phyloP scores from a whole-genome alignment of 2,113 vertebrate genomes.

The Ceyx cyanopectus region DNA sequence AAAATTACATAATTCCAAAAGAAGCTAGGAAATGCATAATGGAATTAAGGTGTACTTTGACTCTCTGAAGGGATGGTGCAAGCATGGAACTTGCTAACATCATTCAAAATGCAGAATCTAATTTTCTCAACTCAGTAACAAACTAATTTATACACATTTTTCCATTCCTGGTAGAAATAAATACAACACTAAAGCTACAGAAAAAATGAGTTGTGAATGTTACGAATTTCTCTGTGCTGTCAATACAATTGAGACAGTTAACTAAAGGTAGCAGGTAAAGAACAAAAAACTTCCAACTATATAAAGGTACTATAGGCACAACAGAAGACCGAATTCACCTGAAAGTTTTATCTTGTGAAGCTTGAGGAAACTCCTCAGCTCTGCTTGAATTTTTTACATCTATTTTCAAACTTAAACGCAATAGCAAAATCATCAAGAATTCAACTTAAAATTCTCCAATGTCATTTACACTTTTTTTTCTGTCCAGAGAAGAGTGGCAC shows the following conservation, averaged over 20 bases:
- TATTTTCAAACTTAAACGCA: neutral
- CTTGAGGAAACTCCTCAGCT: neutral
- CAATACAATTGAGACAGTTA: neutral
- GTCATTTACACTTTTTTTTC: neutral
- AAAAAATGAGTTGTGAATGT: neutral
- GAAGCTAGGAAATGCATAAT: neutral
- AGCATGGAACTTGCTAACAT: neutral
- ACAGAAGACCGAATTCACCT: neutral
- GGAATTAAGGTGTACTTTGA: neutral
- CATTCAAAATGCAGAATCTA: conserved; percentile 3
- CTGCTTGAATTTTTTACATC: neutral
- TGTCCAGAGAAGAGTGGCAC: neutral
- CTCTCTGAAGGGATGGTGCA: neutral
- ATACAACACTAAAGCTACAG: neutral
- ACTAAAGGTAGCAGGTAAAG: neutral
- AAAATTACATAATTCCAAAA: conserved; percentile 25
- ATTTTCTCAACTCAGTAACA: conserved; percentile 17
- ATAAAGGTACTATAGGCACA: neutral
- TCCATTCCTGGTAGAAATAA: neutral
- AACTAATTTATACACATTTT: neutral
- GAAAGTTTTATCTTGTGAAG: neutral
- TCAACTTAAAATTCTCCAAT: neutral
- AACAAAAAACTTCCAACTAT: neutral
- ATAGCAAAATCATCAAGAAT: neutral
- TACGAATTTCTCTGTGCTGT: neutral